Base-by-base conservation (phyloP, 2,888 invertebrate species). In the Sturmia bella region DNA sequence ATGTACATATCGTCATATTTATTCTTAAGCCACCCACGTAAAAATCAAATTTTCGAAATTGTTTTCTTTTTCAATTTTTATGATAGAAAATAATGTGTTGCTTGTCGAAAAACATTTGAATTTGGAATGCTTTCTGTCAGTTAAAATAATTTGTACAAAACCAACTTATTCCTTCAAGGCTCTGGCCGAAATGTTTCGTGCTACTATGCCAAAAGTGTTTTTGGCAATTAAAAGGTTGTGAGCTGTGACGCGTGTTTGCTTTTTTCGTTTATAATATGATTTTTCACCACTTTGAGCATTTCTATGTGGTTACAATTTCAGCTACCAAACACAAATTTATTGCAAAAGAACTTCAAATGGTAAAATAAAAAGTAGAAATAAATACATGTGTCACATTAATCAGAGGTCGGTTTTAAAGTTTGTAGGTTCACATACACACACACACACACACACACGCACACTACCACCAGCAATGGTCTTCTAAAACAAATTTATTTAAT, bases 391-490 rank as follows among this genome's bases (percentile, higher is more conserved):
- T 68, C 75, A 41, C 48, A 50, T 50, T 68, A 68, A 52, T 68
- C 66, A 59, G 56, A 37, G 50, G 50, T 13, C 15, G 15, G 24
- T n/a, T 15, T 32, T 9, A 9, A 32, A 32, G 9, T 32, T 32
- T 32, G 32, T 32, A 32, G 7, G 12, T 54, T 27, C 27, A 15
- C 3, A 54, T 5, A 15, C 6, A 32, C 32, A 7, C 1, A 7
- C 0, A 54, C 43, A 17, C 32, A 48, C 13, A 27, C n/a, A 27
- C 12, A 21, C 13, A 5, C 21, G 21, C 39, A 48, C 24, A 76
- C 80, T 19, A 59, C 61, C 39, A 74, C 66, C 48, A 41, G 21
- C 27, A 61, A 39, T 17, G n/a, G 21, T 48, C 66, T 66, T 52
- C 32, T 37, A 61, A 74, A 68, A 50, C 41, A 61, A 68, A 75